Percentiles rank a stretch among this genome's conserved stretches.
phyloP scores from a whole-genome alignment of 2,113 vertebrate species.

The Lipophrys pholis region DNA sequence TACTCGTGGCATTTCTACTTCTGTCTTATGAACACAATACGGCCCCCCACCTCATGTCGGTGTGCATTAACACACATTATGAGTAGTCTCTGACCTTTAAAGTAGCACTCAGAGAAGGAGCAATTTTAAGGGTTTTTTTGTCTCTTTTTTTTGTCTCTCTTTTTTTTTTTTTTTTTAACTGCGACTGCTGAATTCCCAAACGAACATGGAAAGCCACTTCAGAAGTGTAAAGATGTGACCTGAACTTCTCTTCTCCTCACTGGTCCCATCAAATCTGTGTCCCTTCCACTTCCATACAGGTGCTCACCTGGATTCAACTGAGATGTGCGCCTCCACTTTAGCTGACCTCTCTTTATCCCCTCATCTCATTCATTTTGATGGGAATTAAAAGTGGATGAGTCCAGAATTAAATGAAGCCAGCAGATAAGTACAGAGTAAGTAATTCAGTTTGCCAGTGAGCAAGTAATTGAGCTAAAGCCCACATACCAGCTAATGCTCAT shows the following conservation, averaged over 20 bases:
- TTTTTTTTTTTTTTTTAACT: neutral
- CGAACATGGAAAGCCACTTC: constrained; percentile 62
- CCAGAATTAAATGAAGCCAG: too few relatives aligned
- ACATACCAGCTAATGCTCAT: too few relatives aligned
- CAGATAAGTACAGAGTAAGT: too few relatives aligned
- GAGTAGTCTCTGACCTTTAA: constrained; percentile 49
- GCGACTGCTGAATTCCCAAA: constrained; percentile 4
- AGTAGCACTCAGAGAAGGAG: constrained; percentile 23
- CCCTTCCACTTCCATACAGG: neutral
- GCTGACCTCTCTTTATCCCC: neutral
- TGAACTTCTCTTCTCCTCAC: constrained; percentile 8
- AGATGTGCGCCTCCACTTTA: neutral
- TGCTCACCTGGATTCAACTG: neutral
- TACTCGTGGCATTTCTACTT: neutral
- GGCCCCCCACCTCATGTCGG: neutral
- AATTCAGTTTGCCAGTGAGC: too few relatives aligned
- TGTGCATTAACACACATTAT: constrained; percentile 48
- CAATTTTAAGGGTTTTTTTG: neutral
- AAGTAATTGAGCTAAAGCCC: too few relatives aligned
- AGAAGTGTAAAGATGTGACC: constrained; percentile 36
- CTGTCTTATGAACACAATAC: constrained; percentile 19
- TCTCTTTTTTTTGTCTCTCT: too few relatives aligned
- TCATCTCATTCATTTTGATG: too few relatives aligned
- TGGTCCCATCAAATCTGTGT: neutral
- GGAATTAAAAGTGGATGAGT: too few relatives aligned